Evolutionary conservation across 2,888 invertebrate genomes (phyloP).

Genomic region (Drepana falcataria): DNA sequence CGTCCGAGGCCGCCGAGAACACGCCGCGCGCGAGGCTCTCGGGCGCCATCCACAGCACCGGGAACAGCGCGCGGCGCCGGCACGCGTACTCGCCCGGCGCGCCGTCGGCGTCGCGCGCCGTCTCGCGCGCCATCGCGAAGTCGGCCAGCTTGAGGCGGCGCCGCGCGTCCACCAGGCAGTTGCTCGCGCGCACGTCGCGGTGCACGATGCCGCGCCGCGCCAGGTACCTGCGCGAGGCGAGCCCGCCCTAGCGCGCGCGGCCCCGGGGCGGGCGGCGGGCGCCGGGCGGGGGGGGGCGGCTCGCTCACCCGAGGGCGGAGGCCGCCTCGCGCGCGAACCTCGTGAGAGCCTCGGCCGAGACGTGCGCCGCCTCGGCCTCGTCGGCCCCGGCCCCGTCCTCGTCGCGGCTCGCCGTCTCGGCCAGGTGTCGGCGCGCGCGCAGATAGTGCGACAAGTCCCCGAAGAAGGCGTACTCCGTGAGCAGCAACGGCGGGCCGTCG

Average conservation of each 20-base stretch:
- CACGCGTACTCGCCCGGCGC: constrained; percentile 89
- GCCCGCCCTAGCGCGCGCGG: constrained; percentile 35
- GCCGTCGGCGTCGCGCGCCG: constrained; percentile 86
- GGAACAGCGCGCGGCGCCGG: constrained; percentile 88
- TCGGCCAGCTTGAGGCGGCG: constrained; percentile 88
- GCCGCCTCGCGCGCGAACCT: constrained; percentile 41
- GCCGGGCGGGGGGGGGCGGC: constrained; percentile 70
- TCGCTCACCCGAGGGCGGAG: constrained; percentile 41
- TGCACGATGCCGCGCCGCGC: constrained; percentile 89
- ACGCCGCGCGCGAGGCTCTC: constrained; percentile 88
- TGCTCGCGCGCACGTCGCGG: constrained; percentile 89
- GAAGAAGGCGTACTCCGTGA: constrained; percentile 95
- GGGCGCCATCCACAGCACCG: constrained; percentile 95
- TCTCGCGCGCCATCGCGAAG: constrained; percentile 92
- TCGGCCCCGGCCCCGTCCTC: constrained; percentile 80
- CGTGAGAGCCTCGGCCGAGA: constrained; percentile 43
- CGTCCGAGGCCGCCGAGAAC: constrained; percentile 90
- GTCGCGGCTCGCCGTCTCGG: constrained; percentile 72
- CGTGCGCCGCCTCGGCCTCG: constrained; percentile 62
- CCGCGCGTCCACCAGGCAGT: constrained; percentile 86
- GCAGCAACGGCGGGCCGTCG: constrained; percentile 88
- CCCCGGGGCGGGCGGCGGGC: constrained; percentile 80
- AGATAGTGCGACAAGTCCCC: constrained; percentile 93
- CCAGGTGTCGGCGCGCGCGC: constrained; percentile 83
- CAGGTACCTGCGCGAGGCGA: constrained; percentile 81